Base-by-base conservation (phyloP, 1,140 invertebrate species). In the Drosophila elegans region DNA sequence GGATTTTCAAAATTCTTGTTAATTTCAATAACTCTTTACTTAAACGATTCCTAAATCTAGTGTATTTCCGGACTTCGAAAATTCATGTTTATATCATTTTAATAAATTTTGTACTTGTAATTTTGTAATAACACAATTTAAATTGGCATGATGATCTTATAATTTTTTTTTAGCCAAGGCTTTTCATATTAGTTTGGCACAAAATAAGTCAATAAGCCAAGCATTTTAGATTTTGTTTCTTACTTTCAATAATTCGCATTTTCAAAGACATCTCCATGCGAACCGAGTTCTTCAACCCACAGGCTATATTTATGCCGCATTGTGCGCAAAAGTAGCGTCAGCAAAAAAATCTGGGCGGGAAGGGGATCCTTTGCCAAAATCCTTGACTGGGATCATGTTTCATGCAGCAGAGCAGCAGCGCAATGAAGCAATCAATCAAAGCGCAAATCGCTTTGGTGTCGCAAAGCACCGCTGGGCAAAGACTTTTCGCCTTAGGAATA, bases 401-500 rank as follows among this genome's bases (percentile, higher is more conserved):
- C 71, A 68, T 66, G 60, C 66, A 54, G 73, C 73, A 25, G 16
- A 12, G 56, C 63, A 38, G 59, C 59, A 42, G 36, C 76, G 79
- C 71, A 89, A 84, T 84, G 77, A 74, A 61, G 84, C 84, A 89
- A 89, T 89, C 84, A 89, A 89, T 89, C 84, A 89, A 75, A 45
- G 74, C 53, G 59, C 55, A 89, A 89, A 89, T 89, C 76, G 84
- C 84, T 89, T 89, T 89, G 84, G 84, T 89, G 84, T 89, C 77
- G 84, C 84, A 84, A 80, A 80, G 84, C 84, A 84, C 84, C 80
- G 84, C 84, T 89, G 84, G 84, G 84, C 84, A 66, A 89, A 89
- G 84, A 80, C 80, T 89, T 89, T 89, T 90, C 84, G 84, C 85
- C 80, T 89, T 89, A 89, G 77, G 80, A 83, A 88, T 89, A 89